Evolutionary conservation across 2,888 invertebrate species (phyloP).

Genomic region (Cheilosia urbana): DNA sequence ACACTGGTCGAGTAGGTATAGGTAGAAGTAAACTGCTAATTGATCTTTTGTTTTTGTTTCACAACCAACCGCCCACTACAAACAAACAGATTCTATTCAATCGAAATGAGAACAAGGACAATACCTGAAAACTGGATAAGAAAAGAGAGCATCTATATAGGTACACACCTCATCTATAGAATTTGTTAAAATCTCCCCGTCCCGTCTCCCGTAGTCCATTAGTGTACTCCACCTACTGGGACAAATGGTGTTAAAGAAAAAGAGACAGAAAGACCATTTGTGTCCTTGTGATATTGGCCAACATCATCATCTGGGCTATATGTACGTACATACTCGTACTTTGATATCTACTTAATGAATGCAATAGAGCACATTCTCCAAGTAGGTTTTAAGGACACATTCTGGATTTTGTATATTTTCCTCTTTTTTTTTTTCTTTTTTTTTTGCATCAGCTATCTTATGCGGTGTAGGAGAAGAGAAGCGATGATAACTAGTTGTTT

Average conservation of each 20-base stretch:
- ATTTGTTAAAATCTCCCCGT: constrained; percentile 65
- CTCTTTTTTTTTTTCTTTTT: neutral
- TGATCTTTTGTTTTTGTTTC: constrained; percentile 13
- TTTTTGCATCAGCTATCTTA: constrained; percentile 8
- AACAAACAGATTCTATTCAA: constrained; percentile 54
- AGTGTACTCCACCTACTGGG: constrained; percentile 48
- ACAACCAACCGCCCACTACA: neutral
- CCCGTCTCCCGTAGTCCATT: constrained; percentile 49
- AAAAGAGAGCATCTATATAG: constrained; percentile 43
- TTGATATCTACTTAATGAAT: constrained; percentile 67
- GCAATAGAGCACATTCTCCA: constrained; percentile 60
- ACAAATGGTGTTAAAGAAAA: constrained; percentile 39
- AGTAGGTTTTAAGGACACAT: constrained; percentile 74
- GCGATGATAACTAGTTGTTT: constrained; percentile 53
- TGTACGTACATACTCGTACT: constrained; percentile 4
- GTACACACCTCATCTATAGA: constrained; percentile 54
- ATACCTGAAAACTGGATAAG: constrained; percentile 26
- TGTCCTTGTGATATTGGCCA: constrained; percentile 74
- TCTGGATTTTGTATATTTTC: too few relatives aligned
- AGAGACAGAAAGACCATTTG: constrained; percentile 25
- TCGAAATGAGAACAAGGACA: constrained; percentile 70
- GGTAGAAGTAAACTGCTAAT: constrained; percentile 41
- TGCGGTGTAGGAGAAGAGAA: constrained; percentile 29
- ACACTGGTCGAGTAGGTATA: neutral
- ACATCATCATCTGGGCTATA: constrained; percentile 48